Conservation (phyloP, 2,888 invertebrate species). For the Lepeophtheirus nordmannii region DNA sequence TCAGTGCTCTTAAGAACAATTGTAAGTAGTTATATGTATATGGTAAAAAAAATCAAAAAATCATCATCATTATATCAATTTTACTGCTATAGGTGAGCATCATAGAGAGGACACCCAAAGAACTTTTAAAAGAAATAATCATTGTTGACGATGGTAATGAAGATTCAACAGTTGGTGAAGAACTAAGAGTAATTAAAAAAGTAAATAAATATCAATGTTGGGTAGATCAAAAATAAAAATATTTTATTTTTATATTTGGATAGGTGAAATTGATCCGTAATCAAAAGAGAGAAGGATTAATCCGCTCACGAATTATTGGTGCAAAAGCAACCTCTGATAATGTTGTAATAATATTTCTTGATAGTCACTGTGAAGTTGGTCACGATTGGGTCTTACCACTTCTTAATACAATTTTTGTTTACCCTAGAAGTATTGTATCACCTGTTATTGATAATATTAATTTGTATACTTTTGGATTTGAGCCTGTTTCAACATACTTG, state of each 20-base stretch:
- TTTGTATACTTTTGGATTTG: conserved; percentile 4
- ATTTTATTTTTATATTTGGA: too few relatives aligned
- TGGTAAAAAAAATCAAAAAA: background rate
- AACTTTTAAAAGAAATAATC: conserved; percentile 20
- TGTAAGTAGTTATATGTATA: background rate
- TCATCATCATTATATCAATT: background rate
- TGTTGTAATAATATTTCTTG: conserved; percentile 17
- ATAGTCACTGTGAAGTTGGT: conserved; percentile 23
- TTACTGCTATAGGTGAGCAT: conserved; percentile 15
- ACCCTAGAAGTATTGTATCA: conserved; percentile 20
- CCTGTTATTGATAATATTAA: conserved; percentile 24
- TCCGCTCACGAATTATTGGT: conserved; percentile 20
- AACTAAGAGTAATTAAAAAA: conserved; percentile 6
- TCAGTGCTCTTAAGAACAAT: conserved; percentile 16
- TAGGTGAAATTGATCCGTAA: conserved; percentile 21
- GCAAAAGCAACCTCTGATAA: conserved; percentile 5
- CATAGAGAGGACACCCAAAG: conserved; percentile 7
- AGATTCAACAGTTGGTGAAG: conserved; percentile 9
- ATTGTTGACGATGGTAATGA: conserved; percentile 22
- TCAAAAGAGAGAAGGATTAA: conserved; percentile 19
- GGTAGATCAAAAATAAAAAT: background rate
- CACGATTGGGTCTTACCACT: conserved; percentile 20
- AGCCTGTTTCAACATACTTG: conserved; percentile 22
- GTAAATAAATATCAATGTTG: background rate
- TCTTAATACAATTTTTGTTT: background rate